Percentiles rank a stretch among this genome's conserved stretches.
Conservation (phyloP, 2,797 vertebrate genomes). For the Myotis vivesi region DNA sequence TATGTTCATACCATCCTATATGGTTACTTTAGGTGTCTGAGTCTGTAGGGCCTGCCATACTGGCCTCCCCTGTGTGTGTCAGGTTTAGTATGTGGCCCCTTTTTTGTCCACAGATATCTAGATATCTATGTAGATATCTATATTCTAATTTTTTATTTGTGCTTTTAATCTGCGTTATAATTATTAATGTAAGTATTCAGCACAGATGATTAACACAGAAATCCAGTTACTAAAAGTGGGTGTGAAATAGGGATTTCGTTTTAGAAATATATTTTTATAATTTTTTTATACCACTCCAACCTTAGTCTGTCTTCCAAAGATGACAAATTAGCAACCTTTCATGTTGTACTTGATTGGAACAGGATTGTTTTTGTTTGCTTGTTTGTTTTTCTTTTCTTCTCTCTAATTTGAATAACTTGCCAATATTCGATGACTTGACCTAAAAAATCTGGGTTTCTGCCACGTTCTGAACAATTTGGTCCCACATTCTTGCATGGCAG, state of each 20-base stretch:
- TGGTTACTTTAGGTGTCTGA: background rate
- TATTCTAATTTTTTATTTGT: background rate
- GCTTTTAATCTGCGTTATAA: background rate
- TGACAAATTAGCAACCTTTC: background rate
- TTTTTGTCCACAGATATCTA: background rate
- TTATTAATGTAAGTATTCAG: background rate
- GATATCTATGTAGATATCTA: background rate
- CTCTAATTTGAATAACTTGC: constrained; percentile 18
- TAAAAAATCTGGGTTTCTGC: background rate
- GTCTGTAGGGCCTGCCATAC: background rate
- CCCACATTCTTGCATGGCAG: background rate
- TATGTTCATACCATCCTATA: background rate
- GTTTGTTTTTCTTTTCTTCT: background rate
- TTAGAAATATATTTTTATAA: background rate
- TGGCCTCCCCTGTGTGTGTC: background rate
- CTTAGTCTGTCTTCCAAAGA: background rate
- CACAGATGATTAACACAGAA: background rate
- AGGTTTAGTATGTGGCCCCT: background rate
- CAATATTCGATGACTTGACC: background rate
- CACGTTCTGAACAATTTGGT: background rate
- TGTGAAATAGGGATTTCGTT: background rate
- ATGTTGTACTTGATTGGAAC: background rate
- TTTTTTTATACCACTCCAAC: background rate
- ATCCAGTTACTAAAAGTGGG: background rate
- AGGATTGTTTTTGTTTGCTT: background rate